Conservation (phyloP, 2,113 vertebrate species). For the Leucoraja erinaceus region DNA sequence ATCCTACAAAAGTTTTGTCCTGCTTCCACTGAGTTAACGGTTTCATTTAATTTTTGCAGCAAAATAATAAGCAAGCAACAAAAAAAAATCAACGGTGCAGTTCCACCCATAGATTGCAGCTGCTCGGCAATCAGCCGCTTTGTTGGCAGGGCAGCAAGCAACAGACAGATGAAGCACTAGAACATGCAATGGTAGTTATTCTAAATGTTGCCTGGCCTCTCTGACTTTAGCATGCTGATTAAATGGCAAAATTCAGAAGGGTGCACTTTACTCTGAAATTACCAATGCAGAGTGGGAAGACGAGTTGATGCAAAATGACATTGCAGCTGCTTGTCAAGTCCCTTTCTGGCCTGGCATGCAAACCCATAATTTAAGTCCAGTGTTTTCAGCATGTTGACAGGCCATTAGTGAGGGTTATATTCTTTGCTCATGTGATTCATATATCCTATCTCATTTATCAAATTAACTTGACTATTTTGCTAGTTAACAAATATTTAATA, state of each 20-base stretch:
- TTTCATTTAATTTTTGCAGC: background rate
- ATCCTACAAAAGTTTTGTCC: background rate
- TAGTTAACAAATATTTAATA: conserved; percentile 17
- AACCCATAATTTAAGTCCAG: background rate
- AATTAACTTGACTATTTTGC: background rate
- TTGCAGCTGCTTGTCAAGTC: conserved; percentile 1
- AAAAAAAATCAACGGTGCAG: background rate
- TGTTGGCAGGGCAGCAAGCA: conserved; percentile 20
- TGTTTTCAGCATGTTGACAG: background rate
- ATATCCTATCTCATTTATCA: background rate
- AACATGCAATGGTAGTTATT: conserved; percentile 14
- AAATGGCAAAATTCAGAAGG: conserved; percentile 26
- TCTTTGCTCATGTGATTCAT: background rate
- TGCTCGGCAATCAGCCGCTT: conserved; percentile 5
- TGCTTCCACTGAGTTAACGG: background rate
- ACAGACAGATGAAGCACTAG: background rate
- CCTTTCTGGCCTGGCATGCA: background rate
- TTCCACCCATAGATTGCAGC: background rate
- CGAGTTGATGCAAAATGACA: conserved; percentile 6
- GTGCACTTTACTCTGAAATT: background rate
- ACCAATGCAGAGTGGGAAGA: background rate
- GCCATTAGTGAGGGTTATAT: conserved; percentile 7
- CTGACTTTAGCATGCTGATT: conserved; percentile 9
- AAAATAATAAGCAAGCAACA: background rate
- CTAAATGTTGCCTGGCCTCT: background rate